phyloP scores from a whole-genome alignment of 2,113 vertebrate genomes.

The Nycticebus coucang region DNA sequence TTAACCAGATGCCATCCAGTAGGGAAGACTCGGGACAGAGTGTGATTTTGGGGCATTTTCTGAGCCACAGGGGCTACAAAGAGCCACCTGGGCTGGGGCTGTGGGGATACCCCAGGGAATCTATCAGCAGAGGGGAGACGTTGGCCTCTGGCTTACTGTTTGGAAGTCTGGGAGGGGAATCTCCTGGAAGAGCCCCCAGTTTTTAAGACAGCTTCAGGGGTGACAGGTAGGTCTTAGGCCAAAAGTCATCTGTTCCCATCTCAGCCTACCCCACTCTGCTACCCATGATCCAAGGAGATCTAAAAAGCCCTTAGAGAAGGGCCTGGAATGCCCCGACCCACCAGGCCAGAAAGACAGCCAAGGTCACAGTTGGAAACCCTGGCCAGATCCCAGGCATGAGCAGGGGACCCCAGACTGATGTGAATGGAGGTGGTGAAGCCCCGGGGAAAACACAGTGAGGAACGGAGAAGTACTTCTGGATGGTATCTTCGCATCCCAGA shows the following conservation, averaged over 20 bases:
- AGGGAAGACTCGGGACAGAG: background rate
- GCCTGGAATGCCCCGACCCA: fast-evolving
- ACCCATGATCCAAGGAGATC: background rate
- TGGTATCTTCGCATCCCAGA: background rate
- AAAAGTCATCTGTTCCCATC: background rate
- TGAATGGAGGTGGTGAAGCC: no score
- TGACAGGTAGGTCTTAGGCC: background rate
- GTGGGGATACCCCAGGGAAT: background rate
- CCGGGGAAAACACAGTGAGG: background rate
- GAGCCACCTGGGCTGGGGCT: background rate
- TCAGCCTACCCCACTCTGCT: background rate
- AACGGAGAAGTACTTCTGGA: background rate
- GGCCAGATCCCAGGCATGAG: background rate
- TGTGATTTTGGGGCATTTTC: constrained; percentile 43
- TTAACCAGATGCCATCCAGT: constrained; percentile 24
- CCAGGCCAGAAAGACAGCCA: background rate
- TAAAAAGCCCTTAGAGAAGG: background rate
- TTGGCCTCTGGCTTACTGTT: background rate
- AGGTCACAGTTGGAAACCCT: background rate
- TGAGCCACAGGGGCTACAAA: background rate
- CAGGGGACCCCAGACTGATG: background rate
- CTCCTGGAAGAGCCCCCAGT: background rate
- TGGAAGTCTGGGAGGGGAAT: background rate
- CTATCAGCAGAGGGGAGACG: background rate
- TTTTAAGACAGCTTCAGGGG: background rate